Evolutionary conservation across 2,113 vertebrate species (phyloP).

Genomic region (Sebastes fasciatus): DNA sequence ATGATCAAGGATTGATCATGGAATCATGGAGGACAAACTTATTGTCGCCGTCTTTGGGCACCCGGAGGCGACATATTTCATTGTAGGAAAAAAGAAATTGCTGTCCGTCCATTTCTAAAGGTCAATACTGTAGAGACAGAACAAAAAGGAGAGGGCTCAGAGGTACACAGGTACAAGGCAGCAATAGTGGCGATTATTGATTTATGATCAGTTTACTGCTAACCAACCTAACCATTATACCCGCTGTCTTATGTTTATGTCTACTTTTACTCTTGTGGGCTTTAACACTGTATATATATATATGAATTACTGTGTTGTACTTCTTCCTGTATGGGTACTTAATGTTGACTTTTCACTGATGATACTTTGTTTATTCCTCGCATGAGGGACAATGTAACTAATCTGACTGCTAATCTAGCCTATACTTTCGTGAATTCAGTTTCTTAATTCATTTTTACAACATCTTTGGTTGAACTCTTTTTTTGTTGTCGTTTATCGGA

Average conservation of each 20-base stretch:
- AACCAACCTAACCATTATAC: neutral
- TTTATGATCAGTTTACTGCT: neutral
- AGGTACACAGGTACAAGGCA: too few species aligned
- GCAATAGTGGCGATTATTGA: too few species aligned
- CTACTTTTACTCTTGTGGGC: neutral
- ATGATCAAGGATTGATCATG: too few species aligned
- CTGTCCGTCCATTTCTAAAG: too few species aligned
- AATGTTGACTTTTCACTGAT: neutral
- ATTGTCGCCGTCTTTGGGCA: too few species aligned
- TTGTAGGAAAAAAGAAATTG: too few species aligned
- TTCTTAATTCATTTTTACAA: neutral
- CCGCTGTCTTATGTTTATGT: neutral
- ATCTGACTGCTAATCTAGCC: neutral
- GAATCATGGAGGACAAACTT: too few species aligned
- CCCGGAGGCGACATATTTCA: too few species aligned
- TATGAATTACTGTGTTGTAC: neutral
- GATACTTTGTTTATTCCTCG: neutral
- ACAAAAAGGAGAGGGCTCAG: too few species aligned
- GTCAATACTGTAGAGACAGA: too few species aligned
- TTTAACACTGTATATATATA: neutral
- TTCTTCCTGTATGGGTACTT: neutral
- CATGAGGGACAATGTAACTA: neutral
- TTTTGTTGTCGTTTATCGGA: too few species aligned
- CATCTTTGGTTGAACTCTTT: neutral
- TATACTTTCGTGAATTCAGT: neutral